Evolutionary conservation across 2,888 invertebrate genomes (phyloP), one percentile per base, ranked within the genome.

Genomic region (Pimpla rufipes): DNA sequence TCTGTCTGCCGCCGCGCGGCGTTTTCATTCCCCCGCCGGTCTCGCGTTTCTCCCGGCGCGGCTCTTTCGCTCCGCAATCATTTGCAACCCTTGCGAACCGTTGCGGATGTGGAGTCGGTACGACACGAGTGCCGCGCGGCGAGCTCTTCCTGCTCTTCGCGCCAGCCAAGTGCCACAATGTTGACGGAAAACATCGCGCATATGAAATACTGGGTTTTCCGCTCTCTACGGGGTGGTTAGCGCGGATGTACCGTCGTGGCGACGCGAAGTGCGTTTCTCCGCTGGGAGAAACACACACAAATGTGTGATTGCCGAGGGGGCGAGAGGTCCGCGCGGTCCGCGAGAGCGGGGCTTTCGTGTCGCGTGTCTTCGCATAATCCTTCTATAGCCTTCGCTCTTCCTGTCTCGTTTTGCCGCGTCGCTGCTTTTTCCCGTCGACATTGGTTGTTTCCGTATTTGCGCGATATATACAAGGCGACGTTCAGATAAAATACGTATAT

Each of bases 341-440:
- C 42, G 35, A 35, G 11, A 57, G 29, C 16, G 23, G 40, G 29
- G 57, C 59, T 59, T 68, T n/a, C 50, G 67, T 77, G 67, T 73
- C 70, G 75, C 75, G 75, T 81, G 81, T 67, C 59, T 73, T 62
- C 29, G 50, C 40, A 50, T 57, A 62, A 73, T 77, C 42, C 59
- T 50, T 74, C 35, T 35, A n/a, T 37, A 16, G 59, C 45, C 37
- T n/a, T 37, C 62, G 62, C 47, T 74, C 62, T 59, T 47, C 47
- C 59, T n/a, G 47, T 62, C 29, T 74, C 47, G 62, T 62, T 74
- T 35, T 74, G 29, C 59, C 13, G 62, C 37, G 13, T 23, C 45
- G 42, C 18, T 62, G 37, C 47, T 74, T 74, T 62, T 59, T 74
- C 35, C n/a, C 47, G 47, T 37, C 59, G 62, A 29, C 62, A 74